These are phyloP conservation scores for Erebia aethiops DNA, from an alignment of 2,888 invertebrate species.

Conservation along the genomic window DNA sequence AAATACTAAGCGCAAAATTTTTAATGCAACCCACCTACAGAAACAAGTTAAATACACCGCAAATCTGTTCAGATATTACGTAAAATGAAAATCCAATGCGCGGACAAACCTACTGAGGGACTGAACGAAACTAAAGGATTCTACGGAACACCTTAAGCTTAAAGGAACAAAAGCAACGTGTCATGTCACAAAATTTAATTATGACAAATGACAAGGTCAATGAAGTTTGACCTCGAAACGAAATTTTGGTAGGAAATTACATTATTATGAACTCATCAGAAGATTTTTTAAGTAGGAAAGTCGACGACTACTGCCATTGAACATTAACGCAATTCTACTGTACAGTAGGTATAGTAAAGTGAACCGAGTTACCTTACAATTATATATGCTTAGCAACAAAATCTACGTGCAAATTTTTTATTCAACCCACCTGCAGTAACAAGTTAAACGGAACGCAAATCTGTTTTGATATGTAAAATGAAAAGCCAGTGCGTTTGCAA, in stretches of 20 bases:
- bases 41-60: conserved; percentile 55
- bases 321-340: conserved; percentile 1
- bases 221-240: background rate
- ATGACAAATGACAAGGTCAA: conserved; percentile 4
- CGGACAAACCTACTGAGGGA: no score
- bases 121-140: background rate
- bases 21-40: background rate
- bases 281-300: background rate
- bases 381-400: conserved; percentile 21
- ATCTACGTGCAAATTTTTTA: conserved; percentile 23
- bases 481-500: conserved; percentile 59
- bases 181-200: background rate
- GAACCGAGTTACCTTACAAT: conserved; percentile 12
- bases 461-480: conserved; percentile 64
- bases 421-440: conserved; percentile 25
- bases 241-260: background rate
- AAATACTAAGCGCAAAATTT: conserved; percentile 15
- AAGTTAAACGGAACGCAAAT: conserved; percentile 59
- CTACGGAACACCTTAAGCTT: background rate
- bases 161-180: background rate
- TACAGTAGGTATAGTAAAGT: conserved; percentile 1
- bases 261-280: background rate
- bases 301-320: background rate
- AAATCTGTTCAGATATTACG: conserved; percentile 57
- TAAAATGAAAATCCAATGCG: conserved; percentile 62